These are phyloP conservation scores for Caenorhabditis latens DNA, from an alignment of 1,140 invertebrate species.

Conservation along the genomic window DNA sequence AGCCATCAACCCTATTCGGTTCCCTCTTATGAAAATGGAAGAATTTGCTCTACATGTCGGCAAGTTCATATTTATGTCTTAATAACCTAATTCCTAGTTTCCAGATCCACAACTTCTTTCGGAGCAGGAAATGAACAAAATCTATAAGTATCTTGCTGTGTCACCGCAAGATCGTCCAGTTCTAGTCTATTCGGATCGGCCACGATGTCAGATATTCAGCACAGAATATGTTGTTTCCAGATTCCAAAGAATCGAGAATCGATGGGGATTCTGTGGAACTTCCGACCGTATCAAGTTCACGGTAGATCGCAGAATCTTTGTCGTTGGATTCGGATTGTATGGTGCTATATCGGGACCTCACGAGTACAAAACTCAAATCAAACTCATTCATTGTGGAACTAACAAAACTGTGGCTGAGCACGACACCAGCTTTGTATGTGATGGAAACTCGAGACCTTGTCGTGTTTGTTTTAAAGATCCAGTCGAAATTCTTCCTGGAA, in stretches of 20 bases:
- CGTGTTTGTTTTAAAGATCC: slow-evolving; percentile 91
- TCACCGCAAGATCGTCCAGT: slow-evolving; percentile 80
- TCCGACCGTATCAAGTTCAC: slow-evolving; percentile 88
- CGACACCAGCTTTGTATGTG: slow-evolving; percentile 85
- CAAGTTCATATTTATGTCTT: slow-evolving; percentile 77
- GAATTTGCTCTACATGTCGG: slow-evolving; percentile 88
- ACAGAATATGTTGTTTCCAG: slow-evolving; percentile 87
- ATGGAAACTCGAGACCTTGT: slow-evolving; percentile 87
- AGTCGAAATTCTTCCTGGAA: slow-evolving; percentile 86
- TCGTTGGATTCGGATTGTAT: slow-evolving; percentile 90
- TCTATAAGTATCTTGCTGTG: slow-evolving; percentile 43
- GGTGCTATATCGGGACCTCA: slow-evolving; percentile 87
- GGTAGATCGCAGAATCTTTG: slow-evolving; percentile 87
- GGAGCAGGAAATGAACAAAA: slow-evolving; percentile 22
- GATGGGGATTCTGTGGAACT: slow-evolving; percentile 90
- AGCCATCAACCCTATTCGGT: slow-evolving; percentile 84
- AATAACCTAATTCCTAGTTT: neutral
- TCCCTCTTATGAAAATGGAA: slow-evolving; percentile 88
- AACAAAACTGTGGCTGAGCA: slow-evolving; percentile 86
- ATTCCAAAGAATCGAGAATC: slow-evolving; percentile 86
- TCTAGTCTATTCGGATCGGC: slow-evolving; percentile 78
- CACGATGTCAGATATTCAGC: slow-evolving; percentile 86
- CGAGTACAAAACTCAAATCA: slow-evolving; percentile 82
- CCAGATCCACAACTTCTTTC: slow-evolving; percentile 14
- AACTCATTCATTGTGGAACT: slow-evolving; percentile 85